phyloP scores from a whole-genome alignment of 2,888 invertebrate genomes.

The Sinohyriopsis cumingii region DNA sequence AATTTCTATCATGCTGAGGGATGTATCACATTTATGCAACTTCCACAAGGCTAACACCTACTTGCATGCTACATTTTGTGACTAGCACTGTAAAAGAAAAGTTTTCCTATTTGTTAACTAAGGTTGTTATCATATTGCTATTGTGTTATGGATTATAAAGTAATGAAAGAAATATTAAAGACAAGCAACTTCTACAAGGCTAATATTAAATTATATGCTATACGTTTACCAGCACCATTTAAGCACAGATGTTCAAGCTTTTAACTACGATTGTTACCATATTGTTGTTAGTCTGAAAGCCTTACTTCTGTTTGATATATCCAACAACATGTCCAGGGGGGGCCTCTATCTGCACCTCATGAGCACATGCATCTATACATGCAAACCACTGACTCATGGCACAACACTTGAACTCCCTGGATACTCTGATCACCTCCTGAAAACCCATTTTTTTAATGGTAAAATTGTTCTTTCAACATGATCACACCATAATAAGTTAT shows the following conservation, averaged over 20 bases:
- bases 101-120: no score
- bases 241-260: neutral
- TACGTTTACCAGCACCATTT: neutral
- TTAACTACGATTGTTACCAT: neutral
- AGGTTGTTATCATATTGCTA: no score
- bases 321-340: slow-evolving; percentile 66
- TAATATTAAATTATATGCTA: neutral
- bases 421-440: slow-evolving; percentile 66
- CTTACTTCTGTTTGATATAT: slow-evolving; percentile 66
- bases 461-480: neutral
- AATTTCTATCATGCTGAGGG: no score
- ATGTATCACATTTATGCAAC: no score
- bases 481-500: no score
- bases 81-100: no score
- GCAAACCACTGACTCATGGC: slow-evolving; percentile 67
- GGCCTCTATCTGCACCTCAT: slow-evolving; percentile 63
- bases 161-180: no score
- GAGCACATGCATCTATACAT: slow-evolving; percentile 48
- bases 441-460: slow-evolving; percentile 3
- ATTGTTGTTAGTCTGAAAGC: neutral
- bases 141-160: no score
- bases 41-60: no score
- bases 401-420: slow-evolving; percentile 66
- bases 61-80: no score
- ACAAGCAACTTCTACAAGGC: neutral